Evolutionary conservation across 2,888 invertebrate genomes (phyloP).

Genomic region (Drosophila rubida): DNA sequence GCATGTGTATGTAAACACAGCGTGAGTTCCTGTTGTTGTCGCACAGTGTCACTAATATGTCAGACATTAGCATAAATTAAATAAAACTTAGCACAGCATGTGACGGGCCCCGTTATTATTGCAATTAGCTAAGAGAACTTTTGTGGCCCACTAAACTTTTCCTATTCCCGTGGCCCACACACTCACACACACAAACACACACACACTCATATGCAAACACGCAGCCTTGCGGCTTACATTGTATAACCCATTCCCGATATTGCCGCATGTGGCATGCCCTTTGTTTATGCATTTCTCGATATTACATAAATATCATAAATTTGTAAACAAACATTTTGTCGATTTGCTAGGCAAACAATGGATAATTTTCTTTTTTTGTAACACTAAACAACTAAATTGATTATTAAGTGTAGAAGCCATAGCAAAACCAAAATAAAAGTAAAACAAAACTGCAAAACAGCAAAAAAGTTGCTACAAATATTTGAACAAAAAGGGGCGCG

Average conservation of each 20-base stretch:
- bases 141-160: constrained; percentile 32
- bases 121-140: constrained; percentile 42
- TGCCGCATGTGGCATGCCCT: constrained; percentile 9
- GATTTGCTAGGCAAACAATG: constrained; percentile 39
- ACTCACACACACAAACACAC: constrained; percentile 20
- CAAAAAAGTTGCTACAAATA: constrained; percentile 24
- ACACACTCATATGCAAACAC: constrained; percentile 1
- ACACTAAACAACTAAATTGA: constrained; percentile 73
- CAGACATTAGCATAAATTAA: constrained; percentile 64
- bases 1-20: constrained; percentile 24
- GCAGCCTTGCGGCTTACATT: constrained; percentile 22
- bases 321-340: constrained; percentile 52
- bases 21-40: constrained; percentile 27
- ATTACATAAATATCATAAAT: constrained; percentile 60
- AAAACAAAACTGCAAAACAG: constrained; percentile 11
- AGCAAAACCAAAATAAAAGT: constrained; percentile 17
- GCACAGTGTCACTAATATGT: constrained; percentile 45
- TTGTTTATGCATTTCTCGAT: constrained; percentile 37
- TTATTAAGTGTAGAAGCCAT: constrained; percentile 61
- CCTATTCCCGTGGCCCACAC: constrained; percentile 32
- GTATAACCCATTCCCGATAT: constrained; percentile 30
- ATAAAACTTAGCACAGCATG: constrained; percentile 28
- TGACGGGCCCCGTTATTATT: constrained; percentile 18
- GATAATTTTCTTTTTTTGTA: constrained; percentile 46
- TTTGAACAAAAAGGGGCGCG: constrained; percentile 26